Evolutionary conservation across 2,797 vertebrate species (phyloP).

Genomic region (Lepus oiostolus): DNA sequence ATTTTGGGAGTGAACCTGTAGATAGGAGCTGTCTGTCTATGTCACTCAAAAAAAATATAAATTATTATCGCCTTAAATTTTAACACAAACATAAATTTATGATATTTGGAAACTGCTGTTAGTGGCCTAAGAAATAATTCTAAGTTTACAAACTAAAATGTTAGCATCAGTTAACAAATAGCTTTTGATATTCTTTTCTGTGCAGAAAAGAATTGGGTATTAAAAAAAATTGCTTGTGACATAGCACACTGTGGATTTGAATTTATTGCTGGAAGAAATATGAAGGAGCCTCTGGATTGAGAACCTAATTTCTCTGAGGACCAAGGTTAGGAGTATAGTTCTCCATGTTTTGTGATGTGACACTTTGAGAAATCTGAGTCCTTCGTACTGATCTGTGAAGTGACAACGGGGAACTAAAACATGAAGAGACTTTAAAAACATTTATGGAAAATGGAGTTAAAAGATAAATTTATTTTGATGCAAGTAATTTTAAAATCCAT

Average conservation of each 20-base stretch:
- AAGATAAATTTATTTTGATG: too few species aligned
- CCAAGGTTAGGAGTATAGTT: neutral
- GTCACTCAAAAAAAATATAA: neutral
- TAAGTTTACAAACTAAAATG: constrained; percentile 7
- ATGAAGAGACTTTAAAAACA: neutral
- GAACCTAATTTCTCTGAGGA: neutral
- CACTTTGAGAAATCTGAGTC: neutral
- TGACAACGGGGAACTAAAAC: too few species aligned
- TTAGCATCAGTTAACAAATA: neutral
- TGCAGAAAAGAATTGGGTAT: neutral
- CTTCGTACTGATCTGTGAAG: neutral
- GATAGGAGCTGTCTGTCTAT: too few species aligned
- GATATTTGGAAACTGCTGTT: constrained; percentile 30
- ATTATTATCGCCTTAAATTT: neutral
- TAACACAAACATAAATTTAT: neutral
- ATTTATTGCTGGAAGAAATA: neutral
- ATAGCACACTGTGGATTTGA: neutral
- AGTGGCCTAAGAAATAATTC: constrained; percentile 10
- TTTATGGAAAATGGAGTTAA: too few species aligned
- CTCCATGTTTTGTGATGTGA: neutral
- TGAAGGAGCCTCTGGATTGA: neutral
- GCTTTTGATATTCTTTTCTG: neutral
- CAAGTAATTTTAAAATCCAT: too few species aligned
- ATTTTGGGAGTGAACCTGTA: too few species aligned
- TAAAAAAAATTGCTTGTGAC: neutral